These are phyloP conservation scores for Drosophila hydei DNA, from an alignment of 1,140 invertebrate species.

Conservation along the genomic window DNA sequence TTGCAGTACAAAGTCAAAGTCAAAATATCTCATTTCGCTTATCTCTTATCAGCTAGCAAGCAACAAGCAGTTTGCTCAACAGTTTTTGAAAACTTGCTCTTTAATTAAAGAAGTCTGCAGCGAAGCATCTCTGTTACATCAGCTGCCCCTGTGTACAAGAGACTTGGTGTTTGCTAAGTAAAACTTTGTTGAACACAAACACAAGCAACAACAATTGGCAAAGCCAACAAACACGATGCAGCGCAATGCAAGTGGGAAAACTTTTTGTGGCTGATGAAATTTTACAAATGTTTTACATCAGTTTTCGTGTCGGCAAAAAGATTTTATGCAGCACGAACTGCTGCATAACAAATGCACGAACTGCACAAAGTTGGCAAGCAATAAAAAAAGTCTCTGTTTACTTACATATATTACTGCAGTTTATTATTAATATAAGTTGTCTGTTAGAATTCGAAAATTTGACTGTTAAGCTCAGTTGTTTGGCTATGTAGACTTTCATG, in stretches of 20 bases:
- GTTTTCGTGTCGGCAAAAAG: constrained; percentile 3
- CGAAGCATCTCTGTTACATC: constrained; percentile 3
- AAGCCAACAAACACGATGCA: constrained; percentile 12
- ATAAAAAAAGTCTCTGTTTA: neutral
- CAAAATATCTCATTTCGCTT: constrained; percentile 15
- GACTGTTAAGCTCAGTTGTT: neutral
- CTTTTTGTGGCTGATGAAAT: constrained; percentile 43
- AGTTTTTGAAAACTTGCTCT: neutral
- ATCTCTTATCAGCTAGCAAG: constrained; percentile 21
- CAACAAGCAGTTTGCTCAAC: constrained; percentile 1
- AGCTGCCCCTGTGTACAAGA: neutral
- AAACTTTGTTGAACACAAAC: constrained; percentile 35
- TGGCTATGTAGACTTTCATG: neutral
- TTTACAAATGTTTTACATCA: constrained; percentile 42
- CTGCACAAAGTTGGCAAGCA: neutral
- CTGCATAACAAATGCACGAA: constrained; percentile 1
- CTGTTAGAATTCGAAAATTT: neutral
- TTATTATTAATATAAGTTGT: neutral
- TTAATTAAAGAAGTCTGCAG: neutral
- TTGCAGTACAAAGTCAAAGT: neutral
- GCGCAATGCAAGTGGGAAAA: constrained; percentile 20
- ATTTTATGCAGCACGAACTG: constrained; percentile 9
- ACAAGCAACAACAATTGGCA: constrained; percentile 26
- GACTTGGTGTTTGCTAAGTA: neutral
- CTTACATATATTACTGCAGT: neutral